Evolutionary conservation across 2,888 invertebrate genomes (phyloP), one percentile per base, ranked within the genome.

Genomic region (Scaptomyza flava): DNA sequence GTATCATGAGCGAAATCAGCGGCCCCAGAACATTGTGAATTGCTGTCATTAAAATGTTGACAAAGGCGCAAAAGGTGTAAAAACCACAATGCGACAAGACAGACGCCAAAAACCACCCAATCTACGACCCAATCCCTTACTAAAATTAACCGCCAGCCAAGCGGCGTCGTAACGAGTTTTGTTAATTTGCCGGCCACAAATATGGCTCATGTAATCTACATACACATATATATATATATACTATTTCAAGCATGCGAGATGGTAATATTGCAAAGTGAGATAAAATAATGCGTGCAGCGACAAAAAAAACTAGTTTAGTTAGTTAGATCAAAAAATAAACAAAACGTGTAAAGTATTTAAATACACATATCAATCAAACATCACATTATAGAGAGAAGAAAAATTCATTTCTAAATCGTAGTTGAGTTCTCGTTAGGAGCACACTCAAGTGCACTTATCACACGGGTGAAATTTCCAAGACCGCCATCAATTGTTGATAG

Each of bases 31-130:
- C 56, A 79, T 72, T 85, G 60, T 88, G 88, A 86, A 86, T 88
- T 79, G 87, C 87, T 79, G 86, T 78, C 86, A 86, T 87, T 87
- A 82, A 87, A 87, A 87, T 81, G 86, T 81, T 87, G 86, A 83
- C 80, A 89, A 80, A 84, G 81, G 88, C 82, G 81, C 81, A 67
- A 74, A 79, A 86, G 85, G 87, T 87, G 87, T 87, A 88, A 87
- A 78, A 79, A 36, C 72, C 86, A 59, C 76, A 77, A 60, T 51
- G 52, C 51, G 60, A 70, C 65, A 59, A 62, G 66, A 67, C 38
- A 60, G 63, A 69, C 53, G 38, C 53, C 57, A 36, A 36, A 36
- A 34, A 51, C 8, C 51, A 42, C 50, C 57, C 11, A n/a, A n/a
- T n/a, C n/a, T n/a, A 23, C 14, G 6, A 27, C 31, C 41, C 27